phyloP scores from a whole-genome alignment of 2,888 invertebrate species.

The Heliconius erato region DNA sequence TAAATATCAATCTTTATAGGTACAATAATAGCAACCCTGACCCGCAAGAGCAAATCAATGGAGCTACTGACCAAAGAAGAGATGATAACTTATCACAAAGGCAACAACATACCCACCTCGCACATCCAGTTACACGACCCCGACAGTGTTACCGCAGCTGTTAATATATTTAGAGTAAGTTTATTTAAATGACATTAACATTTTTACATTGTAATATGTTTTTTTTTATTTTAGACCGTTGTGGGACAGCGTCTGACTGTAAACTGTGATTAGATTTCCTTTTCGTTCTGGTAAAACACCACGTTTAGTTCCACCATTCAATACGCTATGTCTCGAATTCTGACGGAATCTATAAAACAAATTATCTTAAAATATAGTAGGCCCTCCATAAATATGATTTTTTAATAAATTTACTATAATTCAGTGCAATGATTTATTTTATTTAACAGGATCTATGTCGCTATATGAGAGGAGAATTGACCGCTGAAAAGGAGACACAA shows the following conservation, averaged over 20 bases:
- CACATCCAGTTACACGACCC: slow-evolving; percentile 98
- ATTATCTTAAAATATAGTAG: no score
- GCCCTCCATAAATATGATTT: no score
- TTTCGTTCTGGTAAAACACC: no score
- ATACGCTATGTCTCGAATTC: no score
- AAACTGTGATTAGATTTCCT: no score
- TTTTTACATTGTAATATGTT: no score
- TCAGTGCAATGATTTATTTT: neutral
- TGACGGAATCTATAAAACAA: no score
- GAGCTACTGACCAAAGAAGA: slow-evolving; percentile 95
- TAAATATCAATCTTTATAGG: slow-evolving; percentile 60
- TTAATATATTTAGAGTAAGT: slow-evolving; percentile 94
- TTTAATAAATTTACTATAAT: no score
- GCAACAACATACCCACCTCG: slow-evolving; percentile 95
- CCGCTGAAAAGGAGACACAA: slow-evolving; percentile 92
- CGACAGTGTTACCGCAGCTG: slow-evolving; percentile 95
- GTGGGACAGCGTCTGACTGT: no score
- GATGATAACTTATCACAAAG: slow-evolving; percentile 96
- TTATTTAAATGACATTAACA: neutral
- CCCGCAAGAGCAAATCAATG: slow-evolving; percentile 91
- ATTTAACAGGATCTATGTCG: slow-evolving; percentile 92
- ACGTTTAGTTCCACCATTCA: no score
- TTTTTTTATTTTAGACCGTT: no score
- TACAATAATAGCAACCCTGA: slow-evolving; percentile 94
- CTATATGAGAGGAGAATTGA: slow-evolving; percentile 95